A percentile compares a stretch with the other conserved stretches of the same genome.
These are phyloP conservation scores for Malurus elegans DNA, from an alignment of 2,113 vertebrate genomes.

Conservation along the genomic window DNA sequence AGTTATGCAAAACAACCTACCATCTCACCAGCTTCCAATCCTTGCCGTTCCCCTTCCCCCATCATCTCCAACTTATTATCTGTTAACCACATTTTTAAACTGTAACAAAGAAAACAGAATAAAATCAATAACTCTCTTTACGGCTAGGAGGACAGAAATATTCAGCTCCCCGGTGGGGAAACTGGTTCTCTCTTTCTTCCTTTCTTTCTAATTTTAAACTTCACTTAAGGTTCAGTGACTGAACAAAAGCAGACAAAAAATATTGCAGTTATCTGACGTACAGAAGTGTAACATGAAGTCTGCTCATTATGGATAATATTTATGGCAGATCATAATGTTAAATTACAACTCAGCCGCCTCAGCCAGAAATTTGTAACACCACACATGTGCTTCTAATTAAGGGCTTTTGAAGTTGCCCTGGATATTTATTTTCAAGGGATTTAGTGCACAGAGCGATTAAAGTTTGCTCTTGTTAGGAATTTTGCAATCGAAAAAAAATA, in stretches of 20 bases:
- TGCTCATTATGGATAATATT: slow-evolving; percentile 78
- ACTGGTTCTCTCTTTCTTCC: neutral
- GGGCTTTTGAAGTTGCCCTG: slow-evolving; percentile 76
- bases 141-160: neutral
- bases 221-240: slow-evolving; percentile 53
- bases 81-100: neutral
- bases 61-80: neutral
- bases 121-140: neutral
- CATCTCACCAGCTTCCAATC: neutral
- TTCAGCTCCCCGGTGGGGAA: neutral
- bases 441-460: slow-evolving; percentile 73
- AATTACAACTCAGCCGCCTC: slow-evolving; percentile 75
- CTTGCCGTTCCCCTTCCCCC: neutral
- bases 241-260: slow-evolving; percentile 70
- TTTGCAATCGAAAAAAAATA: slow-evolving; percentile 46
- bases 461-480: slow-evolving; percentile 77
- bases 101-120: slow-evolving; percentile 3
- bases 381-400: slow-evolving; percentile 84
- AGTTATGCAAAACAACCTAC: neutral
- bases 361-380: slow-evolving; percentile 72
- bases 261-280: slow-evolving; percentile 70
- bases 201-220: slow-evolving; percentile 47
- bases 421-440: slow-evolving; percentile 82
- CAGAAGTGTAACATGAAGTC: slow-evolving; percentile 74
- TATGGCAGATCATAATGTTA: slow-evolving; percentile 81